Base-by-base conservation (phyloP, 2,888 invertebrate species). In the Tinea pellionella region DNA sequence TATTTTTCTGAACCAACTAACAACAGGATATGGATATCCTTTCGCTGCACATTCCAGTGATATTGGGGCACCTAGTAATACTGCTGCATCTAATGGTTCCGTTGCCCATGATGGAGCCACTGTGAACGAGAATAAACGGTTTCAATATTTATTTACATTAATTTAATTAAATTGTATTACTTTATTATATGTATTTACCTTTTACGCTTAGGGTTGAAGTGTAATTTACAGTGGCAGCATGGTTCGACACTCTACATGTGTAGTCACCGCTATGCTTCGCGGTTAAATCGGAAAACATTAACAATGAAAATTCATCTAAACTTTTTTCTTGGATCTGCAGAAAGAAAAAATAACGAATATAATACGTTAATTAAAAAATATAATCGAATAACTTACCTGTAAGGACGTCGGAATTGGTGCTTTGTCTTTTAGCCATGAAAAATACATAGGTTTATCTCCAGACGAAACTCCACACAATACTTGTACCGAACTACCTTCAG, bases 401-500 rank as follows among this genome's bases (percentile, higher is more conserved):
- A 92, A 77, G 62, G 86, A 79, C n/a, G 89, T 73, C 0, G 91
- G 89, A 62, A 92, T 80, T 12, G 90, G 89, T 51, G 80, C 82
- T 59, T 89, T 90, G 66, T 92, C 92, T 68, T 92, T 92, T 63
- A 90, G 80, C 92, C 92, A 92, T 51, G 90, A 88, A 70, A 92
- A 92, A 74, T 90, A 90, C 66, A 92, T 86, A 41, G 92, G 92
- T 78, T 91, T 90, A 77, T 92, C 92, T 18, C 92, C 92, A 11
- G 91, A 88, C 61, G 92, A 93, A 61, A 94, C 92, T 58, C 92
- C 92, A 74, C 94, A 94, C 9, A 95, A 91, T 61, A 95, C 93
- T 75, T 95, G 92, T 64, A 92, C 93, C 60, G 95, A 86, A 73
- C 95, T 92, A 65, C 94, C 93, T 81, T 96, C 92, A 73, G 93